phyloP scores from a whole-genome alignment of 2,888 invertebrate species.

The Liodrosophila aerea region DNA sequence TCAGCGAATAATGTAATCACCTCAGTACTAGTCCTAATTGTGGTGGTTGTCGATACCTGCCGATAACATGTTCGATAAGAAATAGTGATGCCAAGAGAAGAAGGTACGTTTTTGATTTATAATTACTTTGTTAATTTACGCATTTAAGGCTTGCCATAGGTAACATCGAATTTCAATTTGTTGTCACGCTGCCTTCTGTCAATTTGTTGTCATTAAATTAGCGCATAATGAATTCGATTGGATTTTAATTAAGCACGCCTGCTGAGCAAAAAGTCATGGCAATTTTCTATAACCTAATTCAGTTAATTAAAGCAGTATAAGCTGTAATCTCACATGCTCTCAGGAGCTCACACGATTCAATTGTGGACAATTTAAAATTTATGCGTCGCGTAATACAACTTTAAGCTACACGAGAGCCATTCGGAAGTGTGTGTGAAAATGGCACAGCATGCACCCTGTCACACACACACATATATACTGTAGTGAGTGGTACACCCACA shows the following conservation, averaged over 20 bases:
- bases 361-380: constrained; percentile 29
- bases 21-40: too few species aligned
- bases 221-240: constrained; percentile 41
- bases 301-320: too few species aligned
- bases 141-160: too few species aligned
- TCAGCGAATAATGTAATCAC: too few species aligned
- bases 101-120: too few species aligned
- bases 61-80: too few species aligned
- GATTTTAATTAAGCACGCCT: constrained; percentile 32
- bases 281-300: constrained; percentile 23
- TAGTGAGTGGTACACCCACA: not conserved
- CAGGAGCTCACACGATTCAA: too few species aligned
- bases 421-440: constrained; percentile 61
- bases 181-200: not conserved
- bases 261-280: not conserved
- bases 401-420: constrained; percentile 57
- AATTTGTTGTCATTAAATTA: constrained; percentile 20
- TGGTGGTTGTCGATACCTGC: too few species aligned
- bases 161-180: not conserved
- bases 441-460: constrained; percentile 17
- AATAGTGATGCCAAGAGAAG: too few species aligned
- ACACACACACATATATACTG: constrained; percentile 2
- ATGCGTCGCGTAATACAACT: constrained; percentile 45
- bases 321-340: too few species aligned
- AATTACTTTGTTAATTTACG: too few species aligned